Percentiles rank a stretch among this genome's conserved stretches.
These are phyloP conservation scores for Percopsis omiscomaycus DNA, from an alignment of 2,797 vertebrate genomes.

Conservation along the genomic window DNA sequence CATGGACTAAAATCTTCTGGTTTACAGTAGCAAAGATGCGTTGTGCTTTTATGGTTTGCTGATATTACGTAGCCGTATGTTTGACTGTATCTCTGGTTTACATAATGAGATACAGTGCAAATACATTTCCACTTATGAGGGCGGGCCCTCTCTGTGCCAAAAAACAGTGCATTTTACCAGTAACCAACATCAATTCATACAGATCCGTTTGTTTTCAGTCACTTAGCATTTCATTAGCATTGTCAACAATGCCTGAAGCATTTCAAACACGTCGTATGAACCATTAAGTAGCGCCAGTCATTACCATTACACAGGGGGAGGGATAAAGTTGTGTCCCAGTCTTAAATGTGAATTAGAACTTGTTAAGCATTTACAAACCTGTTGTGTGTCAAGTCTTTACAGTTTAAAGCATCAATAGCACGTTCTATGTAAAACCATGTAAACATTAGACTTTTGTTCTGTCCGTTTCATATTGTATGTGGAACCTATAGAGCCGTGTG, in stretches of 20 bases:
- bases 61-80: constrained; percentile 17
- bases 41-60: constrained; percentile 24
- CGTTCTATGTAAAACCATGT: constrained; percentile 20
- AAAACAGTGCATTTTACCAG: constrained; percentile 30
- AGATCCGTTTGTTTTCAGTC: constrained; percentile 34
- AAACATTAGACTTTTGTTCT: constrained; percentile 32
- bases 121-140: constrained; percentile 1
- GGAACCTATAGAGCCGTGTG: constrained; percentile 51
- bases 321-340: constrained; percentile 76
- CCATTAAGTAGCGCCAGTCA: constrained; percentile 48
- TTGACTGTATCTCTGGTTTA: constrained; percentile 22
- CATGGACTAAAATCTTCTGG: constrained; percentile 5
- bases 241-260: constrained; percentile 28
- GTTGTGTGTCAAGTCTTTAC: constrained; percentile 59
- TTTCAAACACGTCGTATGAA: constrained; percentile 37
- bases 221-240: constrained; percentile 39
- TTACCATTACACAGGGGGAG: constrained; percentile 60
- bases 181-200: constrained; percentile 37
- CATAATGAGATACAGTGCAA: constrained; percentile 1
- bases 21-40: constrained; percentile 10
- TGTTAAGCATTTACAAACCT: constrained; percentile 40
- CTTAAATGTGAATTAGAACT: constrained; percentile 49
- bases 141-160: constrained; percentile 12
- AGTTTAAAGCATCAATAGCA: constrained; percentile 43
- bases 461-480: constrained; percentile 27